Evolutionary conservation across 2,888 invertebrate genomes (phyloP).

Genomic region (Hyposoter dolosus): DNA sequence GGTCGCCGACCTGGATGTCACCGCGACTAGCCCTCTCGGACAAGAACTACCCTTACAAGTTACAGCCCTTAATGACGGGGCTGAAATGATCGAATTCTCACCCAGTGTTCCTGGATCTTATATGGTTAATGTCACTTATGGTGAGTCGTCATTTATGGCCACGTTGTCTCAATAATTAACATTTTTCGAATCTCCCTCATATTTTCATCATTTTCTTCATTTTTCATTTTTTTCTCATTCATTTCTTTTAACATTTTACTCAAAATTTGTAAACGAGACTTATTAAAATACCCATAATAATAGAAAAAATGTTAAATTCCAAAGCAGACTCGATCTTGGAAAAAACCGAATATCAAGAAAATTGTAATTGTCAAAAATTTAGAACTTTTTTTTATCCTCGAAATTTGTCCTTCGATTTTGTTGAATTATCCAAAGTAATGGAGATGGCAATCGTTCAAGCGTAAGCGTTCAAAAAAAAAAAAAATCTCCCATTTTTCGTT

Average conservation of each 20-base stretch:
- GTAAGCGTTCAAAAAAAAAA: background rate
- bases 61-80: constrained; percentile 88
- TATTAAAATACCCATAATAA: background rate
- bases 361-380: background rate
- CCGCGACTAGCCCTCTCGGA: constrained; percentile 94
- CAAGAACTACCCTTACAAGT: constrained; percentile 93
- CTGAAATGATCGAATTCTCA: constrained; percentile 92
- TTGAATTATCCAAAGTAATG: background rate
- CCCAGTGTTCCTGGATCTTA: constrained; percentile 93
- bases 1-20: constrained; percentile 93
- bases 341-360: background rate
- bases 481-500: background rate
- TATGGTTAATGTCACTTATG: constrained; percentile 89
- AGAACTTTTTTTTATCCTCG: background rate
- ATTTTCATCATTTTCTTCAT: background rate
- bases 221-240: background rate
- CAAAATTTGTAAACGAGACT: background rate
- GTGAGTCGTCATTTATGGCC: constrained; percentile 68
- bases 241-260: background rate
- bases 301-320: background rate
- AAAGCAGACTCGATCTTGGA: background rate
- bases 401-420: background rate
- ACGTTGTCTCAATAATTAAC: background rate
- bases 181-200: background rate
- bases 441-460: background rate